Base-by-base conservation (phyloP, 2,113 vertebrate genomes). In the Lepus europaeus region DNA sequence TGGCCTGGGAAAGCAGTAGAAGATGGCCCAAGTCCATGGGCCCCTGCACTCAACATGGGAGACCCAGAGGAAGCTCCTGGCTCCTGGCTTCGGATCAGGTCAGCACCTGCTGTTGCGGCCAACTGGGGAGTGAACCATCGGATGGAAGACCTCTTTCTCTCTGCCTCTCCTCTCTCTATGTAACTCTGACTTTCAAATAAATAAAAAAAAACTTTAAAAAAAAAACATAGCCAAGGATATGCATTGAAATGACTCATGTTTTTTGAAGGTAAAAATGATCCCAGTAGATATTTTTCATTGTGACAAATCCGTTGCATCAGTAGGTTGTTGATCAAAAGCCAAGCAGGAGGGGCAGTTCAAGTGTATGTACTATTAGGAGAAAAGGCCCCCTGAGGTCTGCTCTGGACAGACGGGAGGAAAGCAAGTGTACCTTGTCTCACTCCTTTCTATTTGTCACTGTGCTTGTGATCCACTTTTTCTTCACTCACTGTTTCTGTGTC, bases 201-300 rank as follows among this genome's bases (percentile, higher is more conserved):
- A 45, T 45, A 45, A 45, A 45, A 45, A 39, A 45, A 45, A 45
- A 45, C n/a, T n/a, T n/a, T n/a, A n/a, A n/a, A 45, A 45, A 39
- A 45, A 45, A 45, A 45, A 90, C 29, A 73, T 7, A 84, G 27
- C 70, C 77, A 45, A 80, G n/a, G 20, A 29, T 80, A 10, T 70
- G 27, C 17, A 10, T 6, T 51, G 19, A 79, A 76, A 25, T 31
- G 63, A 79, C 66, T 70, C 49, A 13, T 70, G 49, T 20, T 91
- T 86, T 64, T 74, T n/a, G 12, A 63, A 91, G 29, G 7, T 89
- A 53, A 73, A 92, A 87, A 87, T 77, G 39, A 63, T 33, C 73
- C 10, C 25, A 69, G 68, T 61, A 73, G 72, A 12, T 94, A 76
- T 27, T 95, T 95, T 86, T 81, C 63, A 39, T 66, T 33, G 56